Evolutionary conservation across 2,797 vertebrate species (phyloP).

Genomic region (Botia almorhae): DNA sequence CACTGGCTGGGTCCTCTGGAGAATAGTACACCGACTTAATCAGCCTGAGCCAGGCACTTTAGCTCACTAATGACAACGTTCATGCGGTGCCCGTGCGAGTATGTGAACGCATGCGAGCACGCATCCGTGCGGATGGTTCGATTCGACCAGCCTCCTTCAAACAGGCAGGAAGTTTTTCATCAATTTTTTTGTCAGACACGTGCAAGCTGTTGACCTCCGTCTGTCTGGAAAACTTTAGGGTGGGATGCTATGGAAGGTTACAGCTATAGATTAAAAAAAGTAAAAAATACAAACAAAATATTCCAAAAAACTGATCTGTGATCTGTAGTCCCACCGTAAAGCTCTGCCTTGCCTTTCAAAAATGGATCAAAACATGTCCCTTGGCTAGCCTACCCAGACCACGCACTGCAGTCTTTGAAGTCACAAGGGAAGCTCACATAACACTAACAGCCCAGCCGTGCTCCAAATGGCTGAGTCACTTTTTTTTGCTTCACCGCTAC

Average conservation of each 20-base stretch:
- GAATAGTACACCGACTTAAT: constrained; percentile 63
- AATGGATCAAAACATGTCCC: constrained; percentile 57
- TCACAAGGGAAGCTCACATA: constrained; percentile 65
- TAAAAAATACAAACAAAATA: constrained; percentile 16
- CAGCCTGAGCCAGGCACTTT: constrained; percentile 48
- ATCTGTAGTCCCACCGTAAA: constrained; percentile 48
- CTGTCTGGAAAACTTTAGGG: constrained; percentile 12
- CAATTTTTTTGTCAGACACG: constrained; percentile 4
- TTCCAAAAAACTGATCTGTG: constrained; percentile 10
- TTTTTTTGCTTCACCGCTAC: constrained; percentile 30
- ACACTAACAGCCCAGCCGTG: constrained; percentile 59
- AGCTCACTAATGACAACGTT: constrained; percentile 58
- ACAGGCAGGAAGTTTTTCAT: constrained; percentile 28
- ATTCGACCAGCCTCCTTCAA: constrained; percentile 19
- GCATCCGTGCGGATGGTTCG: constrained; percentile 33
- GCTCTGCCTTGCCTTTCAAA: constrained; percentile 37
- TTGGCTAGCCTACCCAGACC: constrained; percentile 58
- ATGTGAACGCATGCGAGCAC: constrained; percentile 14
- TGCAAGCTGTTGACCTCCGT: constrained; percentile 22
- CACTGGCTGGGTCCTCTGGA: constrained; percentile 52
- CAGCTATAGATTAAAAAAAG: background rate
- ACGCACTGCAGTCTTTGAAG: constrained; percentile 60
- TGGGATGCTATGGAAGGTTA: background rate
- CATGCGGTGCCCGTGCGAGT: constrained; percentile 35
- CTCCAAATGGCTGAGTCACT: constrained; percentile 62